Conservation (phyloP, 2,113 vertebrate genomes). For the Zeus faber region DNA sequence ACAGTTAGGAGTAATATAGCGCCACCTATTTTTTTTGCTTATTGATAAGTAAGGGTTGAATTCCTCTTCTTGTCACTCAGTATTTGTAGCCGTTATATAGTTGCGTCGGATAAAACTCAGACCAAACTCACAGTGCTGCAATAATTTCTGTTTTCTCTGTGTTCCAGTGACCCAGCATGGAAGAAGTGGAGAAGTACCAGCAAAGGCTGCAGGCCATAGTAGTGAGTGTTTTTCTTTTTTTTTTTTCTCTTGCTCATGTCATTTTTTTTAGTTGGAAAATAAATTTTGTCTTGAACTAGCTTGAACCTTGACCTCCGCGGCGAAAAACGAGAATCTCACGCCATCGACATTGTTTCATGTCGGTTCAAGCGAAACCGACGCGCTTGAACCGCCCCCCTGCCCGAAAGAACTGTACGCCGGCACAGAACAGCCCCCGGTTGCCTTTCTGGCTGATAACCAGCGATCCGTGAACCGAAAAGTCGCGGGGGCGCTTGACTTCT, state of each 20-base stretch:
- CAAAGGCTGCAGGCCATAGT: conserved; percentile 40
- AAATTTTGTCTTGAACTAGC: conserved; percentile 9
- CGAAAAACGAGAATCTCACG: conserved; percentile 20
- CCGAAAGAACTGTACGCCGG: conserved; percentile 3
- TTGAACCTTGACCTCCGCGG: neutral
- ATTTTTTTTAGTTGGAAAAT: conserved; percentile 13
- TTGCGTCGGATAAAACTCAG: neutral
- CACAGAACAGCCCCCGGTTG: conserved; percentile 16
- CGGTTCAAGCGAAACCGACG: conserved; percentile 17
- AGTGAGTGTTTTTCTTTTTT: conserved; percentile 24
- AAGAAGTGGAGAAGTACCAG: conserved; percentile 51
- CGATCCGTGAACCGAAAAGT: conserved; percentile 38
- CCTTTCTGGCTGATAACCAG: conserved; percentile 22
- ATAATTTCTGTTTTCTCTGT: conserved; percentile 8
- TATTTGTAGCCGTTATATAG: neutral
- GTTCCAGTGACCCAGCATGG: conserved; percentile 39
- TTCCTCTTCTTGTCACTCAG: neutral
- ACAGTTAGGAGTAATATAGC: no score
- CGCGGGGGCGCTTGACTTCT: conserved; percentile 25
- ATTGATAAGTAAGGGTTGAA: no score
- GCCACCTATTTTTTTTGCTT: no score
- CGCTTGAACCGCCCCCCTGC: conserved; percentile 24
- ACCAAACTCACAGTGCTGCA: neutral
- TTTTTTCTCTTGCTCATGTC: neutral
- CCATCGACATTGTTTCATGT: conserved; percentile 12